Percentiles rank a stretch among this genome's conserved stretches.
Conservation (phyloP, 2,888 invertebrate genomes). For the Iphiclides podalirius region DNA sequence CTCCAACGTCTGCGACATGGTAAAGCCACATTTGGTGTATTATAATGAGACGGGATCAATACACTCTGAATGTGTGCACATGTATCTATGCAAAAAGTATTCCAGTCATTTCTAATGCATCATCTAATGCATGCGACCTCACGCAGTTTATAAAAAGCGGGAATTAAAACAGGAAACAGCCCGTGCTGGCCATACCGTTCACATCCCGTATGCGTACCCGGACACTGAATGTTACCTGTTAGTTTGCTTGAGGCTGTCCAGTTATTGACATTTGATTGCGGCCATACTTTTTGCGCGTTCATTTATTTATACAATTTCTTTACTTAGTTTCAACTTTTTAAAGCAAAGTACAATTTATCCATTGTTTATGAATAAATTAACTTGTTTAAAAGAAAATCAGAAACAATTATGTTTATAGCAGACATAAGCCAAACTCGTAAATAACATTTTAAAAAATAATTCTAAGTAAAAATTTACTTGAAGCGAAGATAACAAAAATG, state of each 20-base stretch:
- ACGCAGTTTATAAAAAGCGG: conserved; percentile 54
- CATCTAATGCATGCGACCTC: conserved; percentile 44
- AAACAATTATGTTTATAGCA: too few relatives aligned
- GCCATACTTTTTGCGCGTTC: conserved; percentile 42
- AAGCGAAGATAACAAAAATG: too few relatives aligned
- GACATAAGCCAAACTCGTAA: too few relatives aligned
- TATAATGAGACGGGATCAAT: conserved; percentile 15
- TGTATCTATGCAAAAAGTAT: conserved; percentile 16
- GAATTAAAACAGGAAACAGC: conserved; percentile 58
- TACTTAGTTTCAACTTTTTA: too few relatives aligned
- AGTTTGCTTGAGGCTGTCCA: conserved; percentile 47
- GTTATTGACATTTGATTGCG: conserved; percentile 53
- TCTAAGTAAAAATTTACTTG: too few relatives aligned
- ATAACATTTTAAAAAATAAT: too few relatives aligned
- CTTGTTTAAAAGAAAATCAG: too few relatives aligned
- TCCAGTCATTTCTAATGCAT: conserved; percentile 19
- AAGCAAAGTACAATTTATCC: too few relatives aligned
- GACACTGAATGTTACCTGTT: conserved; percentile 58
- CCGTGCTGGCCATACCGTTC: conserved; percentile 49
- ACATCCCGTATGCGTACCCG: conserved; percentile 56
- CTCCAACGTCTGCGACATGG: conserved; percentile 2
- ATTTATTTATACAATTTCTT: conserved; percentile 31
- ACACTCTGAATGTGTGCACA: conserved; percentile 12
- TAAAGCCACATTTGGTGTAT: conserved; percentile 6
- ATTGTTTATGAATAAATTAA: background rate